phyloP scores from a whole-genome alignment of 2,888 invertebrate species.

The Trimorus sp. region DNA sequence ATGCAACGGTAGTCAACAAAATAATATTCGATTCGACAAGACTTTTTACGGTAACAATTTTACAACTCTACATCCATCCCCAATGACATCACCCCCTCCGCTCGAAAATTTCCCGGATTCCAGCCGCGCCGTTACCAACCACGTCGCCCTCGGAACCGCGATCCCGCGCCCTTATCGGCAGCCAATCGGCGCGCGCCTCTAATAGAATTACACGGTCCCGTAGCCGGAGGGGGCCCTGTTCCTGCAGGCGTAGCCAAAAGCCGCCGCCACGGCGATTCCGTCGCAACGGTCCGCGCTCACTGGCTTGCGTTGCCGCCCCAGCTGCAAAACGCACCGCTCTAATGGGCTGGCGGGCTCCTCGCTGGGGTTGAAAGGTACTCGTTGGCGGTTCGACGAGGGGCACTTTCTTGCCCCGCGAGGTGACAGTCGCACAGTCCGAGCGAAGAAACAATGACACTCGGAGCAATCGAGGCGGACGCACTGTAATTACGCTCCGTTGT shows the following conservation, averaged over 20 bases:
- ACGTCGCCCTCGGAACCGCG: conserved; percentile 11
- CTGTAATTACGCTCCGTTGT: conserved; percentile 75
- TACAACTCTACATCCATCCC: no score
- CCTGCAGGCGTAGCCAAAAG: conserved; percentile 55
- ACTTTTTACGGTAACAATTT: no score
- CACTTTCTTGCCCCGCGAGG: conserved; percentile 42
- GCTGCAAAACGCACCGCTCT: conserved; percentile 65
- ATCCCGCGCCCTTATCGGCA: conserved; percentile 43
- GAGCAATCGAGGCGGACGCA: conserved; percentile 53
- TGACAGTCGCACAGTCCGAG: conserved; percentile 38
- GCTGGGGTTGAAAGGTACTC: conserved; percentile 57
- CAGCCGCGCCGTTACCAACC: no score
- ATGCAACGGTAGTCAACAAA: no score
- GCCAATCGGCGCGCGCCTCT: conserved; percentile 63
- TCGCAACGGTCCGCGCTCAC: conserved; percentile 57
- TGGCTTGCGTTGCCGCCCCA: conserved; percentile 49
- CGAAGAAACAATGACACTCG: conserved; percentile 56
- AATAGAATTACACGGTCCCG: conserved; percentile 68
- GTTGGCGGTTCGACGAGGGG: conserved; percentile 45
- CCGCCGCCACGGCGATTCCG: conserved; percentile 55
- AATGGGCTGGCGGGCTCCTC: conserved; percentile 61
- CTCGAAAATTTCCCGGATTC: no score
- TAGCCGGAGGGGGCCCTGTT: conserved; percentile 27
- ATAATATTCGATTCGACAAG: no score
- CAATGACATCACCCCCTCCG: no score